phyloP scores from a whole-genome alignment of 2,888 invertebrate genomes.

The Sphaerophoria rueppellii region DNA sequence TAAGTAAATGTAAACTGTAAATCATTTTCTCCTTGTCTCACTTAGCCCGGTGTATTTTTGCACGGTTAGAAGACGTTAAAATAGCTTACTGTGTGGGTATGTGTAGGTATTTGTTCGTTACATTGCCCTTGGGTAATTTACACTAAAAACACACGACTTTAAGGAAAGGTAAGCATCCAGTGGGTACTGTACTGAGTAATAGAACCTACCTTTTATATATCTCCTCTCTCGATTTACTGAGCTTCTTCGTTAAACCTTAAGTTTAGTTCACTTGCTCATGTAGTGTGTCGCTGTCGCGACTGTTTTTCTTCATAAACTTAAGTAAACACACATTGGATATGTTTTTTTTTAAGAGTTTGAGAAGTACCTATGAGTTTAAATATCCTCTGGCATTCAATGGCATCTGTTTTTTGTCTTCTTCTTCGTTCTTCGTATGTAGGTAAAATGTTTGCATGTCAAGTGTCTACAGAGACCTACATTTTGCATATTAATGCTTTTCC shows the following conservation, averaged over 20 bases:
- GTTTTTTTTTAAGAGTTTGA: background rate
- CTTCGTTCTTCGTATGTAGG: background rate
- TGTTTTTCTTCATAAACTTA: background rate
- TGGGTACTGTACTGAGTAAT: background rate
- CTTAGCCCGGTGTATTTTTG: slow-evolving; percentile 8
- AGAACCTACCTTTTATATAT: background rate
- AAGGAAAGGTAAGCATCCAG: slow-evolving; percentile 37
- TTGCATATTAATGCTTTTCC: slow-evolving; percentile 60
- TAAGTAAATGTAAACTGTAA: slow-evolving; percentile 72
- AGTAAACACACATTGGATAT: background rate
- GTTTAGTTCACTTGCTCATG: slow-evolving; percentile 3
- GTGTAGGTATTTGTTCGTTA: background rate
- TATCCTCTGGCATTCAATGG: slow-evolving; percentile 20
- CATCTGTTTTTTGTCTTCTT: background rate
- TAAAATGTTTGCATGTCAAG: slow-evolving; percentile 59
- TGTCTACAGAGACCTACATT: slow-evolving; percentile 63
- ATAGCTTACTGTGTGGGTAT: background rate
- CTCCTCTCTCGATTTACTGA: background rate
- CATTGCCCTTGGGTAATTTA: slow-evolving; percentile 61
- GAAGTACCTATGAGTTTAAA: background rate
- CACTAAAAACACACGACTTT: slow-evolving; percentile 51
- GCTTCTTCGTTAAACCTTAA: background rate
- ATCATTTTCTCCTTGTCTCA: slow-evolving; percentile 58
- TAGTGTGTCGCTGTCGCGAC: slow-evolving; percentile 12
- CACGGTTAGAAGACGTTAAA: background rate